Evolutionary conservation across 2,888 invertebrate species (phyloP), one percentile per base, ranked within the genome.

Genomic region (Syritta pipiens): DNA sequence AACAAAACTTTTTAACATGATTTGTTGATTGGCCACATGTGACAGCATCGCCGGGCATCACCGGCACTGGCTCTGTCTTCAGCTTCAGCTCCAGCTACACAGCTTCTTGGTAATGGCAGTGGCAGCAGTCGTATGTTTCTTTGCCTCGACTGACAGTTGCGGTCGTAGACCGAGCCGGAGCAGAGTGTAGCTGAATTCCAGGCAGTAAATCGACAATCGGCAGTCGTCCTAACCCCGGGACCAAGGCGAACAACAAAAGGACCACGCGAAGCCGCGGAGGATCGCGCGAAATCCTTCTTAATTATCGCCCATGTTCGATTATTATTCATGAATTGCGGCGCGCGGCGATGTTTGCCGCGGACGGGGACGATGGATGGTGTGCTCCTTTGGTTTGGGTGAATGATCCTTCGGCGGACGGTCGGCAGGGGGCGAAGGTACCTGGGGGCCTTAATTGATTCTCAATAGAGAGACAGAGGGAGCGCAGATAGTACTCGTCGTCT

Each of bases 231-330:
- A n/a, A n/a, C n/a, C n/a, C n/a, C n/a, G n/a, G n/a, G n/a, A n/a
- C n/a, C n/a, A n/a, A n/a, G n/a, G n/a, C n/a, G n/a, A n/a, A n/a
- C n/a, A n/a, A n/a, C n/a, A n/a, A n/a, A 14, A 10, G 0, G 14
- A 1, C 14, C 12, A 12, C 5, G 10, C 12, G 12, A 4, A 2
- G 10, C n/a, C 35, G 35, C 17, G 26, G 26, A 48, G 10, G 53
- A 42, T 9, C 49, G 74, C 67, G 67, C 67, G 74, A 69, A 81
- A 69, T 81, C 81, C 75, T 75, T 75, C 75, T 81, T 81, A 81
- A 81, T 81, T 81, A 81, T 81, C 81, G 63, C 81, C 75, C 81
- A 62, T 81, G 81, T 81, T 75, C 59, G 81, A 75, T 81, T 81
- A 81, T 81, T 81, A 81, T 81, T 81, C 81, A 81, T 75, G 74